Percentiles rank a stretch among this genome's conserved stretches.
phyloP scores from a whole-genome alignment of 2,888 invertebrate genomes.

The Osedax frankpressi region DNA sequence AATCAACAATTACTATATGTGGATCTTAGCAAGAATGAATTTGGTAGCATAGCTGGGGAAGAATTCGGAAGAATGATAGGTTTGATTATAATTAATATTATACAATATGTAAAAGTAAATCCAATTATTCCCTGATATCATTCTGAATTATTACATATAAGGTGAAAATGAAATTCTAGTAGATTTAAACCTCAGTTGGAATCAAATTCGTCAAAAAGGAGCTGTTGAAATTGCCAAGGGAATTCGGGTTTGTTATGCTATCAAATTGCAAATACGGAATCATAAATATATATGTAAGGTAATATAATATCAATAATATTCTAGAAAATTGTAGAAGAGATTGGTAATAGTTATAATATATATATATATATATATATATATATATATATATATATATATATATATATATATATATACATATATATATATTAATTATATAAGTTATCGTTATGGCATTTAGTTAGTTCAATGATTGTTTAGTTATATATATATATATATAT shows the following conservation, averaged over 20 bases:
- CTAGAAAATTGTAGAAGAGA: too few species aligned
- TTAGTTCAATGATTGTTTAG: too few species aligned
- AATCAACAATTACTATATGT: background rate
- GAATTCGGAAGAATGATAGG: conserved; percentile 34
- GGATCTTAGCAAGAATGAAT: conserved; percentile 34
- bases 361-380: conserved; percentile 13
- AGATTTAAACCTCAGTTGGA: conserved; percentile 41
- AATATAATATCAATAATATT: too few species aligned
- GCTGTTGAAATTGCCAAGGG: conserved; percentile 34
- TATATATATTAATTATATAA: too few species aligned
- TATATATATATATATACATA: background rate
- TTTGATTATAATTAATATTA: conserved; percentile 25
- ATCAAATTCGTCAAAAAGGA: conserved; percentile 35
- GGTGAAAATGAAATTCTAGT: conserved; percentile 35
- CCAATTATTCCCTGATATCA: background rate
- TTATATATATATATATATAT: too few species aligned
- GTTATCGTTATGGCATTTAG: too few species aligned
- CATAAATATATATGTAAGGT: too few species aligned
- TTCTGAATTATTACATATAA: conserved; percentile 16
- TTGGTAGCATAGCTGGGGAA: conserved; percentile 32
- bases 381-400: conserved; percentile 10
- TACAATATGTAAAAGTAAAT: conserved; percentile 1
- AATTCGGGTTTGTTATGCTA: conserved; percentile 32
- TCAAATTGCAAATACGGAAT: too few species aligned
- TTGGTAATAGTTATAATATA: too few species aligned